Base-by-base conservation (phyloP, 2,888 invertebrate genomes). In the Pilophorus perplexus region DNA sequence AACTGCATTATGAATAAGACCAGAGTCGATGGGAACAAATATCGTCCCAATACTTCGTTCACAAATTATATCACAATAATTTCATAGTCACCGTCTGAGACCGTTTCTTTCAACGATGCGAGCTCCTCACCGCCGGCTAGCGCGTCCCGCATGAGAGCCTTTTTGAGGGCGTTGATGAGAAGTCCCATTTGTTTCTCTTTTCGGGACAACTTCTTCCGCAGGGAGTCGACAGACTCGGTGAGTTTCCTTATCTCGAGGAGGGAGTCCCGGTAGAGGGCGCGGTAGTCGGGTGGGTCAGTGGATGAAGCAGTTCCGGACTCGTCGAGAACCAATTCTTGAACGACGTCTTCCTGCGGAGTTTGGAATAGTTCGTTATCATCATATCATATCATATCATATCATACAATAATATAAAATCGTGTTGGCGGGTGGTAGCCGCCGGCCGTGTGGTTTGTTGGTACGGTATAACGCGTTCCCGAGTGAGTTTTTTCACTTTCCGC, bases 11-110 rank as follows among this genome's bases (percentile, higher is more conserved):
- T n/a, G n/a, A n/a, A n/a, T n/a, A n/a, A n/a, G n/a, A n/a, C n/a
- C n/a, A n/a, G n/a, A n/a, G n/a, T n/a, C n/a, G n/a, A n/a, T n/a
- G n/a, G n/a, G n/a, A n/a, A n/a, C n/a, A n/a, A n/a, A n/a, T n/a
- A n/a, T n/a, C n/a, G n/a, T n/a, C n/a, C n/a, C n/a, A n/a, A n/a
- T n/a, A n/a, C n/a, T n/a, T n/a, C n/a, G n/a, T n/a, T n/a, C n/a
- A n/a, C n/a, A n/a, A n/a, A 10, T 25, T 62, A 62, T 1, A 62
- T 46, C 16, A 62, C 62, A 28, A 62, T 46, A 46, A 62, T 62
- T 62, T 62, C 44, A 22, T 62, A 62, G 46, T 62, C 62, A 5
- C 48, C 62, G 8, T 62, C 62, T 4, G 62, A 28, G 18, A 62
- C 62, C 2, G 62, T 46, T 22, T 62, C 62, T 20, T 44, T 62